These are phyloP conservation scores for Sebastes jordani DNA, from an alignment of 2,797 vertebrate genomes.

Conservation along the genomic window DNA sequence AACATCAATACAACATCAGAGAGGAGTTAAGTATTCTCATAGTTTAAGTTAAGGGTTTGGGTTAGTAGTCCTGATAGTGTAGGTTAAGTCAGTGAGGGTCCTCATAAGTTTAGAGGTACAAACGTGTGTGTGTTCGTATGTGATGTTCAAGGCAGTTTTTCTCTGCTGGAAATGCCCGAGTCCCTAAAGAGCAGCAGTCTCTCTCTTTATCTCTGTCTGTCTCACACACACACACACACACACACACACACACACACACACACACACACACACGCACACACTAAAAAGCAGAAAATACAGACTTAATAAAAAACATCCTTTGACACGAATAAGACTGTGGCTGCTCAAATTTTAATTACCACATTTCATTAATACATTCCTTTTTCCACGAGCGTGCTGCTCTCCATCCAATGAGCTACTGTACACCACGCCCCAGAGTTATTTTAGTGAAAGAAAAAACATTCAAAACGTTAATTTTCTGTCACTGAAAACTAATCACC, in stretches of 20 bases:
- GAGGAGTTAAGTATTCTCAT: neutral
- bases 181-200: constrained; percentile 77
- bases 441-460: constrained; percentile 13
- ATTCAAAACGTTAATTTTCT: constrained; percentile 34
- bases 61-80: neutral
- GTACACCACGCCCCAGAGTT: neutral
- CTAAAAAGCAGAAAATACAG: constrained; percentile 51
- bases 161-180: constrained; percentile 81
- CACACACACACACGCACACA: neutral
- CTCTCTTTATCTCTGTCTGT: neutral
- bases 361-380: constrained; percentile 80
- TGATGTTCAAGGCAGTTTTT: constrained; percentile 28
- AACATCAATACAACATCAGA: neutral
- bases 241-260: neutral
- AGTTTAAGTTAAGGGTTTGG: neutral
- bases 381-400: constrained; percentile 41
- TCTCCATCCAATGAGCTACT: constrained; percentile 17
- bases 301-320: constrained; percentile 91
- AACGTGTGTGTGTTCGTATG: neutral
- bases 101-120: neutral
- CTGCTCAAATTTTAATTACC: constrained; percentile 91
- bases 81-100: neutral
- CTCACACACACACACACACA: neutral
- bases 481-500: constrained; percentile 44
- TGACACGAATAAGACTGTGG: constrained; percentile 91